These are phyloP conservation scores for Himalopsyche japonica DNA, from an alignment of 2,888 invertebrate genomes.

Conservation along the genomic window DNA sequence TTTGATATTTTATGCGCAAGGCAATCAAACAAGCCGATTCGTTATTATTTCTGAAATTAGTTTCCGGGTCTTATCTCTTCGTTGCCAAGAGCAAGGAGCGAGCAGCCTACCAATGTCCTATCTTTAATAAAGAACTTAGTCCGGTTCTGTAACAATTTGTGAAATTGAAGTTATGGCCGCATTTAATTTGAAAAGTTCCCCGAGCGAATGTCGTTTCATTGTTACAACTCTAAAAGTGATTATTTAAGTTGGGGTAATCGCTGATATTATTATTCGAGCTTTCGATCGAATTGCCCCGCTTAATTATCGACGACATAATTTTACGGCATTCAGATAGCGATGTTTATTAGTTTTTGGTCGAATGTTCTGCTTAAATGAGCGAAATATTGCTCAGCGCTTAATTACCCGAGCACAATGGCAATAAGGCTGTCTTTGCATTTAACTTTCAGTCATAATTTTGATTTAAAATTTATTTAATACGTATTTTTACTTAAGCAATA, in stretches of 20 bases:
- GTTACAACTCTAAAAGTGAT: neutral
- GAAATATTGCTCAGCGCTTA: neutral
- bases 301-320: neutral
- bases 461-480: too few species aligned
- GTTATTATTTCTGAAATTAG: neutral
- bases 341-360: neutral
- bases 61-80: neutral
- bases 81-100: neutral
- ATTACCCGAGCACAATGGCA: neutral
- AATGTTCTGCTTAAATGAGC: neutral
- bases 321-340: neutral
- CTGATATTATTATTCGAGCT: neutral
- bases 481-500: too few species aligned
- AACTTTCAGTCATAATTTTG: too few species aligned
- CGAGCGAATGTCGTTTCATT: neutral
- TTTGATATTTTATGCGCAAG: neutral
- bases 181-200: slow-evolving; percentile 9
- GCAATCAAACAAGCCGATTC: neutral
- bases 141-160: neutral
- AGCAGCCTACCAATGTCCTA: neutral
- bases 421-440: too few species aligned
- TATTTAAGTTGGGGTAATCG: neutral
- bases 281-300: neutral
- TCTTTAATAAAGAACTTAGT: neutral
- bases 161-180: slow-evolving; percentile 4